These are phyloP conservation scores for Caenorhabditis sinica DNA, from an alignment of 2,888 invertebrate species.

Conservation along the genomic window DNA sequence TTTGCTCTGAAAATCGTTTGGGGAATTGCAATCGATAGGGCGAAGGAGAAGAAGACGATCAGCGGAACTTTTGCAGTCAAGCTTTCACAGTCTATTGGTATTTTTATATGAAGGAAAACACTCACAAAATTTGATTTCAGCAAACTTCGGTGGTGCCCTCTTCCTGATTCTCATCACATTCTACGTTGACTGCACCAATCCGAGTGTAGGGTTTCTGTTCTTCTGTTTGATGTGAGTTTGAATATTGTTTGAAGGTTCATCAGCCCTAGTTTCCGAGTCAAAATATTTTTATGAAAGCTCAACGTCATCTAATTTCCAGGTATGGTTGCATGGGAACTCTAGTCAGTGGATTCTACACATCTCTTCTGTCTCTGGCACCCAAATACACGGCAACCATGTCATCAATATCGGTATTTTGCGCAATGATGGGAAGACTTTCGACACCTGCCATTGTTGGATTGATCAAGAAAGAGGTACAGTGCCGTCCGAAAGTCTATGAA, in stretches of 20 bases:
- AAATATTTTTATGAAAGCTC: too few relatives aligned
- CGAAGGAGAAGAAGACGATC: conserved; percentile 69
- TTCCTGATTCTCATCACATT: conserved; percentile 71
- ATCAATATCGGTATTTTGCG: conserved; percentile 75
- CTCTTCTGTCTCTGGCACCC: conserved; percentile 76
- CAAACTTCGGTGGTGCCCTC: conserved; percentile 67
- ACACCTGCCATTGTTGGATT: conserved; percentile 72
- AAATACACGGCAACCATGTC: conserved; percentile 77
- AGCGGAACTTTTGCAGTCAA: conserved; percentile 71
- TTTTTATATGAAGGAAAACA: neutral
- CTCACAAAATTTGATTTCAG: conserved; percentile 52
- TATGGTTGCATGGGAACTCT: conserved; percentile 70
- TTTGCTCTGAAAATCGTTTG: conserved; percentile 73
- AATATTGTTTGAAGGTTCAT: neutral
- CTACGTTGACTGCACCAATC: conserved; percentile 76
- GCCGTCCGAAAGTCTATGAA: neutral
- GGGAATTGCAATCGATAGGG: conserved; percentile 73
- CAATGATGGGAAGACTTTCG: conserved; percentile 70
- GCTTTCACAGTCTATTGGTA: conserved; percentile 72
- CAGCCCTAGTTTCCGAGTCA: neutral
- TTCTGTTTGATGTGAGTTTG: conserved; percentile 69
- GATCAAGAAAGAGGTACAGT: conserved; percentile 67
- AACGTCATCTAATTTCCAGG: conserved; percentile 31
- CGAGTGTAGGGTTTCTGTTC: conserved; percentile 69
- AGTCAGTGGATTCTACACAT: conserved; percentile 77